Conservation (phyloP, 2,113 vertebrate genomes). For the Ceratotherium simum region DNA sequence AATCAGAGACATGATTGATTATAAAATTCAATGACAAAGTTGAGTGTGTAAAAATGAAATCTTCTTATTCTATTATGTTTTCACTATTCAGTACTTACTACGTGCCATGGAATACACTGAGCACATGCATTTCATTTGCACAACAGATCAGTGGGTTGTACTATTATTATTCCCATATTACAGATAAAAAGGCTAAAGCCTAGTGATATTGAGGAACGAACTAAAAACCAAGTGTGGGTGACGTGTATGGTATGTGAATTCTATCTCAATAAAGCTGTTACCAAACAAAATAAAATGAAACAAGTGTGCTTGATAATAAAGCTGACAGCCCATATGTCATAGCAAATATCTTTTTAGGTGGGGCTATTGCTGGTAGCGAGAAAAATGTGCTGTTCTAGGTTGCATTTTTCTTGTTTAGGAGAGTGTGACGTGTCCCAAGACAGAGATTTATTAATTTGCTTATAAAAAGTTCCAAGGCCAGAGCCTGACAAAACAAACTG, state of each 20-base stretch:
- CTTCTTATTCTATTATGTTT: not conserved
- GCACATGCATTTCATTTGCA: not conserved
- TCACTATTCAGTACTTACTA: not conserved
- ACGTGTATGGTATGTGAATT: not conserved
- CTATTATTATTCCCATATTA: not conserved
- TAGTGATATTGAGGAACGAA: not conserved
- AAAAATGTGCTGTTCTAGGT: not conserved
- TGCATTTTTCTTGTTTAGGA: not conserved
- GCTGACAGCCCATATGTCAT: not conserved
- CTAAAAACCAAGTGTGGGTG: not conserved
- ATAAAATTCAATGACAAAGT: not conserved
- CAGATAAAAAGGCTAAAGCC: not conserved
- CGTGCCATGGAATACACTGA: not conserved
- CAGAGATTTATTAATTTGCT: conserved; percentile 5
- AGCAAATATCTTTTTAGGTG: not conserved
- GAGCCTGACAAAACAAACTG: not conserved
- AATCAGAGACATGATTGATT: not conserved
- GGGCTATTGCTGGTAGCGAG: not conserved
- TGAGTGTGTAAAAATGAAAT: not conserved
- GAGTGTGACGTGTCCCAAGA: not conserved
- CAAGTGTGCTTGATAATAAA: not conserved
- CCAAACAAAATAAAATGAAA: not conserved
- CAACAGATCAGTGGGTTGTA: not conserved
- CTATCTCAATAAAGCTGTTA: not conserved
- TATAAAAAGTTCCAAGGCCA: conserved; percentile 22